Percentiles rank a stretch among this genome's conserved stretches.
These are phyloP conservation scores for Polydrusus cervinus DNA, from an alignment of 2,888 invertebrate genomes.

Conservation along the genomic window DNA sequence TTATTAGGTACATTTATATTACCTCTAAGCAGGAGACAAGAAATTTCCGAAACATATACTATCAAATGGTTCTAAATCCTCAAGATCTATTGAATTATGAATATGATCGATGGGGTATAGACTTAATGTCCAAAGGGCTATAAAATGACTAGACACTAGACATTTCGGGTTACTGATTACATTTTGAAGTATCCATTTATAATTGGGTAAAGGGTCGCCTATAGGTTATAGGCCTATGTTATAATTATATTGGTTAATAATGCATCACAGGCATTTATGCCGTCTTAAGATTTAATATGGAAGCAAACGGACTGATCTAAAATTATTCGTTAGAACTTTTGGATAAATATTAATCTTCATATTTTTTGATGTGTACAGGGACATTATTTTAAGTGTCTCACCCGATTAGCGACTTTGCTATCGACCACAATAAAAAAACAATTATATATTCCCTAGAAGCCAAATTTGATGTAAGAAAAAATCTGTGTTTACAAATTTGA, in stretches of 20 bases:
- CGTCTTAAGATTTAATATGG: background rate
- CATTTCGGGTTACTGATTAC: constrained; percentile 24
- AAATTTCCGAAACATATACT: background rate
- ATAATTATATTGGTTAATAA: constrained; percentile 6
- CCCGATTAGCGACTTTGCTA: too few species aligned
- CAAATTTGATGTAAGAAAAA: too few species aligned
- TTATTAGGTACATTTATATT: background rate
- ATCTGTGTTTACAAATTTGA: too few species aligned
- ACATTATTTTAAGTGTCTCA: too few species aligned
- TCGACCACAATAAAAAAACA: too few species aligned
- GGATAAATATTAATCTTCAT: too few species aligned
- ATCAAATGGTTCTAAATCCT: constrained; percentile 2
- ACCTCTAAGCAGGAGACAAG: background rate
- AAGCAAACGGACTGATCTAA: too few species aligned
- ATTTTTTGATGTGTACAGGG: too few species aligned
- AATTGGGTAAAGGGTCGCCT: constrained; percentile 7
- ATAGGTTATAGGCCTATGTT: background rate
- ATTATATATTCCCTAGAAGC: too few species aligned
- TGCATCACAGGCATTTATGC: background rate
- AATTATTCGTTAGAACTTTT: too few species aligned
- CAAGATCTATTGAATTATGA: constrained; percentile 6
- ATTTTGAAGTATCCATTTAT: constrained; percentile 16
- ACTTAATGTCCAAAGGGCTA: constrained; percentile 13
- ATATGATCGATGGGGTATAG: constrained; percentile 13
- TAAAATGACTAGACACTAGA: constrained; percentile 36